phyloP scores from a whole-genome alignment of 2,888 invertebrate species.

The Eilema caniola region DNA sequence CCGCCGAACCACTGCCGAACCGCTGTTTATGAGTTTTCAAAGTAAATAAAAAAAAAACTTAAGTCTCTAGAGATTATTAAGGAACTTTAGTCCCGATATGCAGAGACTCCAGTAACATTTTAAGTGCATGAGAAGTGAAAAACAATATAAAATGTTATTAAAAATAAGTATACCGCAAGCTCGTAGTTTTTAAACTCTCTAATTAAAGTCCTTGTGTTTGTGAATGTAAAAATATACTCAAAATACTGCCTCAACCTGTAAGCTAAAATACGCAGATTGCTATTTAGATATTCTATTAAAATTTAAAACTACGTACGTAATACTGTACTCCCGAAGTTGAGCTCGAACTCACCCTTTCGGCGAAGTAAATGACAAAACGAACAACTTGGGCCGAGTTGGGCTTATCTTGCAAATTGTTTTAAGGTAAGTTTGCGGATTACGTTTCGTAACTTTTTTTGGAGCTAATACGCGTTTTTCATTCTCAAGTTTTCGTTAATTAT shows the following conservation, averaged over 20 bases:
- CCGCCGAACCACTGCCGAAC: no score
- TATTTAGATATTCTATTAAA: slow-evolving; percentile 18
- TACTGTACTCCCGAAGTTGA: slow-evolving; percentile 5
- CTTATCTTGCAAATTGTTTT: slow-evolving; percentile 23
- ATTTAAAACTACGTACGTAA: slow-evolving; percentile 7
- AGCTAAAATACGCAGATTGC: slow-evolving; percentile 6
- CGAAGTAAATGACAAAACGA: slow-evolving; percentile 22
- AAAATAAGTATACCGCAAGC: no score
- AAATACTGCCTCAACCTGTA: not conserved
- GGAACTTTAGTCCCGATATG: no score
- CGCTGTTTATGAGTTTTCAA: no score
- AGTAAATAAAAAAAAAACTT: no score
- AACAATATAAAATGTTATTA: no score
- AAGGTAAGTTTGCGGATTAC: slow-evolving; percentile 15
- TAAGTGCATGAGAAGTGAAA: no score
- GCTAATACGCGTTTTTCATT: slow-evolving; percentile 31
- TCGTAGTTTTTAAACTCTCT: no score
- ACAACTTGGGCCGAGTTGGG: slow-evolving; percentile 16
- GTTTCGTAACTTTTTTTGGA: slow-evolving; percentile 28
- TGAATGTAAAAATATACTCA: not conserved
- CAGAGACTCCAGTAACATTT: no score
- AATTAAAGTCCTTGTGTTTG: no score
- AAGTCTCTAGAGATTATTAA: no score
- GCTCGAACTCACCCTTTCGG: slow-evolving; percentile 15
- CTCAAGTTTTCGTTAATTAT: slow-evolving; percentile 41